Conservation (phyloP, 35 echinoderm and acorn worm species). For the Lytechinus pictus region DNA sequence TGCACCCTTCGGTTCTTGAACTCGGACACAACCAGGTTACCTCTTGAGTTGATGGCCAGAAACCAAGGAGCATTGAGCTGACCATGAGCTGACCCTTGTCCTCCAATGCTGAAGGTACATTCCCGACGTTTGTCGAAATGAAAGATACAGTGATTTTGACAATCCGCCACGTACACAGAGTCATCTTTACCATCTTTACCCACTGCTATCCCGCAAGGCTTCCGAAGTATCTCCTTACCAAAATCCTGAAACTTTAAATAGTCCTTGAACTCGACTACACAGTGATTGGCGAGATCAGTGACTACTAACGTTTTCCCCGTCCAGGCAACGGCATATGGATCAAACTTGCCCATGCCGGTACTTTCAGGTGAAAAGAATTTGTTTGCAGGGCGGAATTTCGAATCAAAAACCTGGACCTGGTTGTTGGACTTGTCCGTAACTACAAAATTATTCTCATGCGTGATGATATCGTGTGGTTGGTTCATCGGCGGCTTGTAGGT, state of each 20-base stretch:
- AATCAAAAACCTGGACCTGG: conserved; percentile 6
- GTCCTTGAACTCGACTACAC: conserved; percentile 65
- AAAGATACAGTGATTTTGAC: conserved; percentile 55
- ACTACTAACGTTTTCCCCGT: conserved; percentile 61
- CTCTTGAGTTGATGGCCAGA: conserved; percentile 55
- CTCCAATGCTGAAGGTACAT: not conserved
- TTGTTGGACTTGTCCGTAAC: conserved; percentile 38
- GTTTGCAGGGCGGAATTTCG: not conserved
- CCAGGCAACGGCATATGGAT: conserved; percentile 66
- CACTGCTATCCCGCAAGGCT: conserved; percentile 62
- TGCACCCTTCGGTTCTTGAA: conserved; percentile 58
- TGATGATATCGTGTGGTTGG: not conserved
- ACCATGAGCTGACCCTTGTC: conserved; percentile 52
- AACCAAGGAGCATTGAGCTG: conserved; percentile 58
- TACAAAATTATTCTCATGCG: not conserved
- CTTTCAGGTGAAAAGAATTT: conserved; percentile 39
- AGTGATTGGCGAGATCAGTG: conserved; percentile 53
- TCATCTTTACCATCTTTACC: conserved; percentile 55
- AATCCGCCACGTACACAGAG: conserved; percentile 64
- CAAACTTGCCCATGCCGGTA: conserved; percentile 33
- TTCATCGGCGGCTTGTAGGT: conserved; percentile 43
- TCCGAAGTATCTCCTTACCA: conserved; percentile 25
- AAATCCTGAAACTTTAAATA: conserved; percentile 21
- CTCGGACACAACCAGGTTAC: conserved; percentile 62
- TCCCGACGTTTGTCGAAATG: conserved; percentile 56